Base-by-base conservation (phyloP, 2,888 invertebrate genomes). In the Crocallis elinguaria region DNA sequence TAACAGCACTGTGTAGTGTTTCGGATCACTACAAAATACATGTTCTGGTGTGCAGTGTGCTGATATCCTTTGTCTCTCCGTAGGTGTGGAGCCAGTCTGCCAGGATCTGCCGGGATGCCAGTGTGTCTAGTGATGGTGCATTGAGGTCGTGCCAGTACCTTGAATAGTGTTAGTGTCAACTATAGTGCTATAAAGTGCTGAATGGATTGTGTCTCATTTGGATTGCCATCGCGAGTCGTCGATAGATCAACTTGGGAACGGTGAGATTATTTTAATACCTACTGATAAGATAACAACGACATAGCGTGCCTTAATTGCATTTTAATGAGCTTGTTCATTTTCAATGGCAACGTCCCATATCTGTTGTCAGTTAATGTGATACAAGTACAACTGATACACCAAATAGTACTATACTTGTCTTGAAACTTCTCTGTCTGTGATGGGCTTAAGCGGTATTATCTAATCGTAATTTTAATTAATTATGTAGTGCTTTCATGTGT, bases 191-290 rank as follows among this genome's bases (percentile, higher is more conserved):
- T 74, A 76, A 49, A 64, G 90, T 91, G 89, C 75, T 90, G 87
- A 76, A 87, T 88, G 88, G 84, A 88, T 91, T 90, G 90, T 88
- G 88, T 82, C 73, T 77, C 69, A 76, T 82, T 88, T 86, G 90
- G 90, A 91, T 91, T 91, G 86, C 84, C 84, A 84, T 76, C 84
- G 84, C 82, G 82, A 83, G 82, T 90, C 88, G 79, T 84, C 88
- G 76, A 73, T 84, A 87, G 82, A 86, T 70, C 84, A 77, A 87
- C 79, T 85, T 84, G 87, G 86, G 88, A 89, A 89, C 88, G 90
- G 90, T 91, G 66, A 87, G 88, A 62, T 52, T 53, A 39, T 32
- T 55, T 55, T 51, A 49, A 44, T 50, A 37, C 17, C 33, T 43
- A 30, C 38, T 44, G 53, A 52, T 57, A 48, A 38, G 41, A 54